Evolutionary conservation across 2,113 vertebrate genomes (phyloP), one percentile per base, ranked within the genome.

Genomic region (Phylloscopus whistleri): DNA sequence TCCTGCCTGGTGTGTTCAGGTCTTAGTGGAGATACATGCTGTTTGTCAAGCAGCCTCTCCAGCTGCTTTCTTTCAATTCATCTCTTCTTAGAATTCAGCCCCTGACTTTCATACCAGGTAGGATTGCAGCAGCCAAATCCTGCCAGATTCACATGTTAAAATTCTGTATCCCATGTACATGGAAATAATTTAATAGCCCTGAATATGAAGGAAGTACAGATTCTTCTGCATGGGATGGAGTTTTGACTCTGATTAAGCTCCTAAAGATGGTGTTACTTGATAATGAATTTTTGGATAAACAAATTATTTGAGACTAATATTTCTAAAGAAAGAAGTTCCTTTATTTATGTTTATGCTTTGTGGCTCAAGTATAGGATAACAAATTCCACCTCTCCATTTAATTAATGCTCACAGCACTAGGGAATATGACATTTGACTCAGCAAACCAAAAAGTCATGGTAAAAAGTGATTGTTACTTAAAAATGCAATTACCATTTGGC

Each of bases 401-500:
- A 94, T 81, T 87, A 94, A 68, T 85, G 52, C 48, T 87, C 44
- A 37, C 5, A 23, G 85, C 77, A 59, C 19, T 13, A 69, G 74
- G 49, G 49, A 96, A 73, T 43, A 72, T 39, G 89, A 88, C 92
- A 86, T 97, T 93, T 95, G 92, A 92, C 87, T 92, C 10, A 5
- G 51, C 33, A 92, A 93, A 84, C 69, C 5, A 12, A 92, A 78
- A 97, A 92, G 43, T 63, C 77, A 18, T 23, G 68, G 44, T 91
- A 49, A 95, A 77, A 95, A 87, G 84, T 94, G 87, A 90, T 90
- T 88, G 17, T 91, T 84, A 83, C 88, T 68, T 74, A 46, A 94
- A 97, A 95, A 94, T 72, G 52, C 83, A 93, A 83, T 94, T 95
- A 70, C 82, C 13, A 6, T 59, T 88, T 94, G 90, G 73, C 82